Base-by-base conservation (phyloP, 92 coral and sea anemone species). In the Umimayanthus chanpuru region DNA sequence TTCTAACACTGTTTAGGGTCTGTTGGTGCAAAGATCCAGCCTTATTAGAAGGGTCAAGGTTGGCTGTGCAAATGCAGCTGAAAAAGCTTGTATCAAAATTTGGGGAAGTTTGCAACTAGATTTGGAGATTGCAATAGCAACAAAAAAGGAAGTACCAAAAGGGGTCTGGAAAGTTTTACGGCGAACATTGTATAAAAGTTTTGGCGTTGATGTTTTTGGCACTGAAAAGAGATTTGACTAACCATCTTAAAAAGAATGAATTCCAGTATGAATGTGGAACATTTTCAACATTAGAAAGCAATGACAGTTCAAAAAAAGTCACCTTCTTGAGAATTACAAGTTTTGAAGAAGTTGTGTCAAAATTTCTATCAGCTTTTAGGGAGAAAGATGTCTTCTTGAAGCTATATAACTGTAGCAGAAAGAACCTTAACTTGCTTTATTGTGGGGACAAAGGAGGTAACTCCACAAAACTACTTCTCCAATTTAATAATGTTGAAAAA, bases 391-490 rank as follows among this genome's bases (percentile, higher is more conserved):
- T 23, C 16, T 56, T 56, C 66, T 9, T 5, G 23, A 21, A 70
- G 15, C 74, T 70, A 26, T 21, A 70, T 12, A 70, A 70, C 16
- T 4, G 32, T 26, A 21, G 23, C 32, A n/a, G 74, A 29, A 29
- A 70, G 9, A 5, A 56, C 9, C 23, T 56, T 16, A 56, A 56
- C 25, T 21, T 73, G 40, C 76, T 73, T 30, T 73, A 32, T 11
- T 30, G 77, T 73, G 77, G 77, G 23, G 77, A 73, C 40, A 73
- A 73, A 32, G 77, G 77, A 32, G 25, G 77, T 73, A 32, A 73
- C 40, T 73, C 77, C 43, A 73, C 77, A 73, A 73, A 73, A 15
- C 77, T 73, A 2, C 77, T 73, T 73, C 44, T 73, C 9, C 77
- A 73, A 28, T 32, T 73, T 73, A 73, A 73, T 73, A 21, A 36